Percentiles rank a stretch among this genome's conserved stretches.
Conservation (phyloP, 2,888 invertebrate species). For the Yponomeuta evonymella region DNA sequence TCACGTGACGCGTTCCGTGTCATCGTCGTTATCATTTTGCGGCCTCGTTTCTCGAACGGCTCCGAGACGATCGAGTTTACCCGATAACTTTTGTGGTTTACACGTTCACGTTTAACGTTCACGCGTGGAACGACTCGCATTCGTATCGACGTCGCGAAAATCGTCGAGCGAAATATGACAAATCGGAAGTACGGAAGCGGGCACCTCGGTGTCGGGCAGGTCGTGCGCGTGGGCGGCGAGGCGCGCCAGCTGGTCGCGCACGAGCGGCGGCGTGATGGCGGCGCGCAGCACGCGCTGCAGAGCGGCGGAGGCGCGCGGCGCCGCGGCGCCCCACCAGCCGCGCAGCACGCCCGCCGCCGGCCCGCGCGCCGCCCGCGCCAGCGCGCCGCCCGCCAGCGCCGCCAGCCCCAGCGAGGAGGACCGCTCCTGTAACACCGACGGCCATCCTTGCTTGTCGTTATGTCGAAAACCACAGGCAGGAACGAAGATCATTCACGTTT, state of each 20-base stretch:
- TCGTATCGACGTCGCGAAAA: too few species aligned
- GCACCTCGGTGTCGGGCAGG: conserved; percentile 8
- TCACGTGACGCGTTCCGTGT: too few species aligned
- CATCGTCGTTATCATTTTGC: too few species aligned
- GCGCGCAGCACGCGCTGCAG: conserved; percentile 3
- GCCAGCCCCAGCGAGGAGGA: conserved; percentile 61
- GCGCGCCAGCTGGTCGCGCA: conserved; percentile 6
- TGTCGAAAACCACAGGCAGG: too few species aligned
- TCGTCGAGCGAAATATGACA: too few species aligned
- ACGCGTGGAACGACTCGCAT: too few species aligned
- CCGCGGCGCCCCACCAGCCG: conserved; percentile 83
- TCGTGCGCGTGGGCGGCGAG: not conserved
- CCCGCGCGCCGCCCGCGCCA: conserved; percentile 79
- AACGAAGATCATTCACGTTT: too few species aligned
- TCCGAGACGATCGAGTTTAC: too few species aligned
- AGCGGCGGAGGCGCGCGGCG: conserved; percentile 75
- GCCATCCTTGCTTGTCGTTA: conserved; percentile 36
- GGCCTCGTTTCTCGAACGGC: too few species aligned
- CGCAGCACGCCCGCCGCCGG: conserved; percentile 74
- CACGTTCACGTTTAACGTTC: too few species aligned
- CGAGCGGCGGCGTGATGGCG: conserved; percentile 10
- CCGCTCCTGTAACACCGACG: conserved; percentile 23
- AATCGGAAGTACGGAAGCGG: not conserved
- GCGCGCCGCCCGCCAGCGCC: conserved; percentile 80
- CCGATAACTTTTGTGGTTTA: too few species aligned